Conservation (phyloP, 1,140 invertebrate genomes). For the Rhagoletis zephyria region DNA sequence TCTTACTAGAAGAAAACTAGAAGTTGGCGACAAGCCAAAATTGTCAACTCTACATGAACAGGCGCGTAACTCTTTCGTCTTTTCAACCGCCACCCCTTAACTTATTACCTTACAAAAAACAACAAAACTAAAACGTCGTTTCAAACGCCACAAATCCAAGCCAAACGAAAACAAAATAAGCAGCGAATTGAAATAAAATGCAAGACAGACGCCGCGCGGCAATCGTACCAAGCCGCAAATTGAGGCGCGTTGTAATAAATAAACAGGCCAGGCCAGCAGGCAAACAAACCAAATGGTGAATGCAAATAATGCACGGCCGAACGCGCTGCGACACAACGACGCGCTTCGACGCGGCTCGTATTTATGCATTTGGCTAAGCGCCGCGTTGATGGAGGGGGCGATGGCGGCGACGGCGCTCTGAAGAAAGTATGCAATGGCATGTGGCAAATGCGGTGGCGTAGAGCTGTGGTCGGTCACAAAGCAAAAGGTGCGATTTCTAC, state of each 20-base stretch:
- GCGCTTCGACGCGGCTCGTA: background rate
- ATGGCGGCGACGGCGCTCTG: background rate
- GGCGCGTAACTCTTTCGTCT: background rate
- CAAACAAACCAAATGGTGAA: constrained; percentile 27
- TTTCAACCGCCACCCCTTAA: background rate
- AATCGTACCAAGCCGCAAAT: constrained; percentile 15
- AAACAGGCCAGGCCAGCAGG: background rate
- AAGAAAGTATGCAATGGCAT: constrained; percentile 16
- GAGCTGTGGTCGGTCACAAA: background rate
- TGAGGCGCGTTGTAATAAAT: constrained; percentile 16
- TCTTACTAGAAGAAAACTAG: background rate
- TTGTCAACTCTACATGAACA: background rate
- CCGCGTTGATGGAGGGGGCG: background rate
- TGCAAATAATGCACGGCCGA: background rate
- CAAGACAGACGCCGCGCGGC: no score
- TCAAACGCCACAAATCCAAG: background rate
- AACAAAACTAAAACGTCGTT: background rate
- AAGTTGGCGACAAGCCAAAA: background rate
- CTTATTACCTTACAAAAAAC: background rate
- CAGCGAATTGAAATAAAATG: background rate
- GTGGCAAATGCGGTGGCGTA: background rate
- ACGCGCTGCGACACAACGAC: background rate
- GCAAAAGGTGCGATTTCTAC: background rate
- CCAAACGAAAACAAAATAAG: background rate
- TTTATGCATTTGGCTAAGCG: background rate